Percentiles rank a stretch among this genome's conserved stretches.
Evolutionary conservation across 2,888 invertebrate genomes (phyloP).

Genomic region (Galerucella pusilla): DNA sequence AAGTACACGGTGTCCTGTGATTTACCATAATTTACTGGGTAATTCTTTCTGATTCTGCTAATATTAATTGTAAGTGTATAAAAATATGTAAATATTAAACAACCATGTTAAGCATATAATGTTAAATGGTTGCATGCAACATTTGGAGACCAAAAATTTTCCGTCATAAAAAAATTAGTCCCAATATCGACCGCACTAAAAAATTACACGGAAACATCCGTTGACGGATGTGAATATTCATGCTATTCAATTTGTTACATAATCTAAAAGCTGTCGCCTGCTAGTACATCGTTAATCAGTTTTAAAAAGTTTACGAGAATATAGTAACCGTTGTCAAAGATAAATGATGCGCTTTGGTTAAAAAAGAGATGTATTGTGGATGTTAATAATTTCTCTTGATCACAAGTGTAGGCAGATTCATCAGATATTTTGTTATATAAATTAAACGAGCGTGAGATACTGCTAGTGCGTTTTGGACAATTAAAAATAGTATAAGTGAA

Average conservation of each 20-base stretch:
- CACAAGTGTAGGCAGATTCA: not conserved
- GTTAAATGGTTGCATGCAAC: no score
- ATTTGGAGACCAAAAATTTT: no score
- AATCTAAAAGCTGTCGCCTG: conserved; percentile 44
- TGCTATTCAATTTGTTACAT: conserved; percentile 42
- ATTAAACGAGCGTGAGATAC: no score
- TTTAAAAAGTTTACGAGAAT: conserved; percentile 40
- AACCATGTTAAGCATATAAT: no score
- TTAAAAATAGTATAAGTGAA: not conserved
- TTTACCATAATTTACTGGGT: no score
- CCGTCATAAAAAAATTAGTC: no score
- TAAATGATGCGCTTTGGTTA: conserved; percentile 42
- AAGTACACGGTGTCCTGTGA: no score
- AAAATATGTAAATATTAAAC: no score
- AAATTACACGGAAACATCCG: conserved; percentile 17
- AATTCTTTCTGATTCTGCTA: no score
- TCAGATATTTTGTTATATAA: not conserved
- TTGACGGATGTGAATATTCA: conserved; percentile 44
- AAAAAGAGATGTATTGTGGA: conserved; percentile 30
- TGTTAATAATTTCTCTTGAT: conserved; percentile 18
- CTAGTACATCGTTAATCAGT: conserved; percentile 43
- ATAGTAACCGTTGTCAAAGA: conserved; percentile 43
- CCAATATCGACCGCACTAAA: not conserved
- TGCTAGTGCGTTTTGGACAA: not conserved
- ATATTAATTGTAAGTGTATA: no score